Evolutionary conservation across 1,140 invertebrate species (phyloP).

Genomic region (Chironomus striatipennis): DNA sequence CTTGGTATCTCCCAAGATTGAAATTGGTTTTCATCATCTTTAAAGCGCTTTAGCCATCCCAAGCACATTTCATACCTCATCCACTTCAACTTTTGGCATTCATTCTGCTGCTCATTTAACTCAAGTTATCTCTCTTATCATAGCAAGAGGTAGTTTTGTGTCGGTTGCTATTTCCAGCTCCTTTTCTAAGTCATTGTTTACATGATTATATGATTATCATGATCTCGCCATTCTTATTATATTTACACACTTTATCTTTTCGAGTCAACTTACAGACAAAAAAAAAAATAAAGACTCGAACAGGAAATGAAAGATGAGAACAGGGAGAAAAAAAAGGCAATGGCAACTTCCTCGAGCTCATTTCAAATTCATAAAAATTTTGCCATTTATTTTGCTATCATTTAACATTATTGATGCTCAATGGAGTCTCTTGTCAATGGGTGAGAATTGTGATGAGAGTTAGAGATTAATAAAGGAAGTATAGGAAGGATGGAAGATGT

Average conservation of each 20-base stretch:
- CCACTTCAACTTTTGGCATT: not conserved
- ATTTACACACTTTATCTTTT: not conserved
- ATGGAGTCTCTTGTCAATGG: not conserved
- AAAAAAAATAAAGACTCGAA: not conserved
- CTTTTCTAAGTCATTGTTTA: not conserved
- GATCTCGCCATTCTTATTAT: not conserved
- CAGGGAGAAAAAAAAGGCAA: not conserved
- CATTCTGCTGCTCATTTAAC: not conserved
- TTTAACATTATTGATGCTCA: constrained; percentile 21
- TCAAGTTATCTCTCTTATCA: not conserved
- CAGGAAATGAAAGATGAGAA: not conserved
- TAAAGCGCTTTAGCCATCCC: no score
- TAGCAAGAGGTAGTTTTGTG: not conserved
- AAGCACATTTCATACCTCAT: not conserved
- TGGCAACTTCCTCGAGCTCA: not conserved
- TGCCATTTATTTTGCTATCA: constrained; percentile 23
- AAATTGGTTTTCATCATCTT: no score
- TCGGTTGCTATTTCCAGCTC: not conserved
- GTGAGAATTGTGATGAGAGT: not conserved
- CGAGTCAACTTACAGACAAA: not conserved
- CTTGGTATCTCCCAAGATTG: no score
- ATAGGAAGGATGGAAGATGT: no score
- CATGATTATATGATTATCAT: constrained; percentile 18
- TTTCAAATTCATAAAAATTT: constrained; percentile 22
- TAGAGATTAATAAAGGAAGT: not conserved